Percentiles rank a stretch among this genome's conserved stretches.
phyloP scores from a whole-genome alignment of 2,113 vertebrate genomes.

The Scomber colias region DNA sequence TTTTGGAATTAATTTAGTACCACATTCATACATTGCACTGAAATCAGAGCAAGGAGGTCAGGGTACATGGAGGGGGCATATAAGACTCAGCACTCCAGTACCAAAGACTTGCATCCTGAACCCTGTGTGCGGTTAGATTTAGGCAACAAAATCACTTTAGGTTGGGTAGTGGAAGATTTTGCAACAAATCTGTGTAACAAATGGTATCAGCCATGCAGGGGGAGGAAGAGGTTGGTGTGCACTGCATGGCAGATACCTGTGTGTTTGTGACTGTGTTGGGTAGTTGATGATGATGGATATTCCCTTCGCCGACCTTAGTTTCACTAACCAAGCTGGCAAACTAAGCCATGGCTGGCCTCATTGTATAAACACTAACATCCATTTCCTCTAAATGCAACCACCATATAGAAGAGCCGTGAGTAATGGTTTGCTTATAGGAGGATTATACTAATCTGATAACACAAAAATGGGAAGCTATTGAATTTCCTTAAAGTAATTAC shows the following conservation, averaged over 20 bases:
- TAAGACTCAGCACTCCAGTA: too few species aligned
- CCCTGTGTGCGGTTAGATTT: too few species aligned
- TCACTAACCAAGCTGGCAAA: slow-evolving; percentile 26
- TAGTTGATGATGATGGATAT: slow-evolving; percentile 1
- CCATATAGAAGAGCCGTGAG: neutral
- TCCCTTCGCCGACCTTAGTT: neutral
- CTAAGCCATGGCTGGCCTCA: neutral
- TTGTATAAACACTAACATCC: slow-evolving; percentile 3
- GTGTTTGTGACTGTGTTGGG: accelerated
- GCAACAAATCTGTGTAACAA: too few species aligned
- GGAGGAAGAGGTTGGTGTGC: too few species aligned
- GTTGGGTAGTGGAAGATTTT: too few species aligned
- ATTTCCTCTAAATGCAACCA: slow-evolving; percentile 20
- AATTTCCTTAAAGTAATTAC: slow-evolving; percentile 27
- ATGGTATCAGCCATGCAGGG: too few species aligned
- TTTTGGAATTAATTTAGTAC: too few species aligned
- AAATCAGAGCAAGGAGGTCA: too few species aligned
- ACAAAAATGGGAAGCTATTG: neutral
- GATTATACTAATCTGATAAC: slow-evolving; percentile 36
- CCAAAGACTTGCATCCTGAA: too few species aligned
- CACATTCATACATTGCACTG: too few species aligned
- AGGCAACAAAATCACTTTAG: too few species aligned
- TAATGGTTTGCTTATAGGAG: slow-evolving; percentile 15
- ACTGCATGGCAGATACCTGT: neutral
- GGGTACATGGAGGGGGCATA: too few species aligned